Percentiles rank a stretch among this genome's conserved stretches.
Evolutionary conservation across 2,888 invertebrate genomes (phyloP).

Genomic region (Drosophila acutilabella): DNA sequence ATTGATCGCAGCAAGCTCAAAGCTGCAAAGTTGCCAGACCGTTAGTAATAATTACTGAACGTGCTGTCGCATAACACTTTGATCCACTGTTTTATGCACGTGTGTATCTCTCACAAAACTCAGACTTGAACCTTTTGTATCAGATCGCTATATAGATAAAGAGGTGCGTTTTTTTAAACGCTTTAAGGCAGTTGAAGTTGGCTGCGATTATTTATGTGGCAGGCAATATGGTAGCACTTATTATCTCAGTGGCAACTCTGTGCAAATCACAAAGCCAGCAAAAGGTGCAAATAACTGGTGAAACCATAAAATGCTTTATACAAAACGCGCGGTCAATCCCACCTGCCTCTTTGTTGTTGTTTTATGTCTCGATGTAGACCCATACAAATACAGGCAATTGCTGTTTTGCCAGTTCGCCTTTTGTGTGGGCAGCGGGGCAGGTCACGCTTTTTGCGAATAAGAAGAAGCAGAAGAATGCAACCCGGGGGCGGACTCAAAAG

Average conservation of each 20-base stretch:
- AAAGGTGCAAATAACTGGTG: constrained; percentile 58
- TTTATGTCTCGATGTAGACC: constrained; percentile 6
- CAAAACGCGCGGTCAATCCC: constrained; percentile 58
- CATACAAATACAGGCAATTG: constrained; percentile 9
- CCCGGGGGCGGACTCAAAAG: constrained; percentile 36
- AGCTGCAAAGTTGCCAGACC: background rate
- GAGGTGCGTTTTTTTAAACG: constrained; percentile 22
- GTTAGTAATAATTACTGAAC: background rate
- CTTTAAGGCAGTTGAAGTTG: constrained; percentile 32
- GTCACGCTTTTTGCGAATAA: constrained; percentile 60
- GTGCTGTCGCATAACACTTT: background rate
- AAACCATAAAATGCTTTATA: constrained; percentile 75
- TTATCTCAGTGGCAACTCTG: constrained; percentile 26
- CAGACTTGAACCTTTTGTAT: background rate
- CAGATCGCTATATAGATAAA: constrained; percentile 1
- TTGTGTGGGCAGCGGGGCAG: constrained; percentile 46
- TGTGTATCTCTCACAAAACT: background rate
- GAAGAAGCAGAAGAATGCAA: constrained; percentile 16
- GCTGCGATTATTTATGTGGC: constrained; percentile 22
- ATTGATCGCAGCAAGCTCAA: background rate
- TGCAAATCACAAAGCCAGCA: constrained; percentile 5
- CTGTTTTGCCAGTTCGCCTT: constrained; percentile 22
- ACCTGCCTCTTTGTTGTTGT: constrained; percentile 25
- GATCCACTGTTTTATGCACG: constrained; percentile 6
- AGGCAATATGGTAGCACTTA: constrained; percentile 2